Conservation (phyloP, 2,797 vertebrate species). For the Poliocrania exsul region DNA sequence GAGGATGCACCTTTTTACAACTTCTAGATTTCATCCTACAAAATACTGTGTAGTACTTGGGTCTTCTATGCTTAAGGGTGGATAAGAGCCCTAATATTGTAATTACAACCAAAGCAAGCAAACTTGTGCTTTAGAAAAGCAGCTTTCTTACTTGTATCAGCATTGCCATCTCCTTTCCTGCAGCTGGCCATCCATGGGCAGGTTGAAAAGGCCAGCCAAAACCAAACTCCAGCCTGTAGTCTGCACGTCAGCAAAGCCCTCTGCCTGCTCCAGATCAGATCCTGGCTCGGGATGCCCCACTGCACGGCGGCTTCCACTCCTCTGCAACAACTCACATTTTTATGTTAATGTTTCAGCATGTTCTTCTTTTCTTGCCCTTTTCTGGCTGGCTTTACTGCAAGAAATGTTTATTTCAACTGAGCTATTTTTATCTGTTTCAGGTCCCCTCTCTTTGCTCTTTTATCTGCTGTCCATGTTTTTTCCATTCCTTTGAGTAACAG, state of each 20-base stretch:
- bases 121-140: not conserved
- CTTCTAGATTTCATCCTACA: not conserved
- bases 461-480: not conserved
- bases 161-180: not conserved
- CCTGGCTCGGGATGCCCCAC: rapidly evolving
- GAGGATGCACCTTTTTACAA: not conserved
- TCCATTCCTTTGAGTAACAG: not conserved
- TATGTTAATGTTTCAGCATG: not conserved
- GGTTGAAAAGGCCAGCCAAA: not conserved
- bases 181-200: not conserved
- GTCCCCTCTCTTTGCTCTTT: not conserved
- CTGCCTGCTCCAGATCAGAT: not conserved
- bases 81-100: not conserved
- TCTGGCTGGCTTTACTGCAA: not conserved
- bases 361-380: not conserved
- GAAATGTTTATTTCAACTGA: not conserved
- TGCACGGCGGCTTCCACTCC: not conserved
- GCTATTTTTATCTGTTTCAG: conserved; percentile 14
- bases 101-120: not conserved
- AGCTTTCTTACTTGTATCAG: not conserved
- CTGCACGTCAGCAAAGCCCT: rapidly evolving
- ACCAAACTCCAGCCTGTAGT: not conserved
- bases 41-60: not conserved
- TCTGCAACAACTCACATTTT: not conserved
- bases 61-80: not conserved